Evolutionary conservation across 2,113 vertebrate genomes (phyloP).

Genomic region (Phasianus colchicus): DNA sequence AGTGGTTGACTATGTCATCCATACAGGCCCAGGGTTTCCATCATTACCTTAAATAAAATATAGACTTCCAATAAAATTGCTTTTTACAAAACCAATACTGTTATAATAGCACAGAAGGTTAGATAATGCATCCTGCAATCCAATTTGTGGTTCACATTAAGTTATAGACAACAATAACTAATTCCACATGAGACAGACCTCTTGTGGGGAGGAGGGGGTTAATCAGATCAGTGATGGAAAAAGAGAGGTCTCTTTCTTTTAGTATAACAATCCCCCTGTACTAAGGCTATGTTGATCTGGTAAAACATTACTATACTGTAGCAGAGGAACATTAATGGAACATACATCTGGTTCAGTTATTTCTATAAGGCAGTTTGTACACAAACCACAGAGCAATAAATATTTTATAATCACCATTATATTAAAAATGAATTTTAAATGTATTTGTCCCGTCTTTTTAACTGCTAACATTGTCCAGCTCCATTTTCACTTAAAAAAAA

Average conservation of each 20-base stretch:
- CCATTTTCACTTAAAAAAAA: neutral
- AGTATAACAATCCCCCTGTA: neutral
- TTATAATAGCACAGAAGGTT: conserved; percentile 32
- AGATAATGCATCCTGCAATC: conserved; percentile 27
- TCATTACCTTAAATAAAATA: conserved; percentile 37
- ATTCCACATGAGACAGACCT: conserved; percentile 51
- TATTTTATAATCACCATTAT: neutral
- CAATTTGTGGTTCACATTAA: conserved; percentile 24
- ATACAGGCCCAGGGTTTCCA: neutral
- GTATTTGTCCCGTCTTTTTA: neutral
- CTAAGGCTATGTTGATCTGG: neutral
- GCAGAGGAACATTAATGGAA: neutral
- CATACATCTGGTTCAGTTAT: conserved; percentile 17
- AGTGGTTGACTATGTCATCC: conserved; percentile 17
- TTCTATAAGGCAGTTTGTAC: neutral
- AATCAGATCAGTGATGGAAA: conserved; percentile 18
- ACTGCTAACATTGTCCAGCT: neutral
- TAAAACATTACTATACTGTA: neutral
- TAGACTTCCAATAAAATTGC: conserved; percentile 1
- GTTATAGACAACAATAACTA: conserved; percentile 42
- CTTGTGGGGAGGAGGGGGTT: neutral
- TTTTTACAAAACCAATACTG: conserved; percentile 22
- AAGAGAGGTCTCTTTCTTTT: conserved; percentile 24
- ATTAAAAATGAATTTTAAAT: conserved; percentile 35
- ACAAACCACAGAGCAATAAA: neutral